Evolutionary conservation across 2,888 invertebrate species (phyloP).

Genomic region (Aleiodes leptofemur): DNA sequence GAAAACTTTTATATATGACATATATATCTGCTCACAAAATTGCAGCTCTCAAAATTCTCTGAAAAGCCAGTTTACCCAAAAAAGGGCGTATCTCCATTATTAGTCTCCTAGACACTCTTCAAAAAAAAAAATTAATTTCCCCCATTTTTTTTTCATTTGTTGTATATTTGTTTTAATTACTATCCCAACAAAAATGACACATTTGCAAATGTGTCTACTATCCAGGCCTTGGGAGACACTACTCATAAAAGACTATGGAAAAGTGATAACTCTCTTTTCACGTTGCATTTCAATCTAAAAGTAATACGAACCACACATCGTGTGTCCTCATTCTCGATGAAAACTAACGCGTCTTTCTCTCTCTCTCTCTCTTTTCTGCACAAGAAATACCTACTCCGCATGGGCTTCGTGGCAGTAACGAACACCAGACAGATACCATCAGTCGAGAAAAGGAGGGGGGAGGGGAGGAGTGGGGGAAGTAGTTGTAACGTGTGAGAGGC

Average conservation of each 20-base stretch:
- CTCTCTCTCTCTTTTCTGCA: background rate
- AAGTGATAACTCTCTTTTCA: constrained; percentile 42
- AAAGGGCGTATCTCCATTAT: too few relatives aligned
- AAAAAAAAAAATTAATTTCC: too few relatives aligned
- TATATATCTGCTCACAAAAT: too few relatives aligned
- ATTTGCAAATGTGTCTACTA: too few relatives aligned
- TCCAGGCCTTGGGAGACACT: too few relatives aligned
- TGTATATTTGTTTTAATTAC: background rate
- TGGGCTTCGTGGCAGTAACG: constrained; percentile 46
- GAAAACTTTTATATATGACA: too few relatives aligned
- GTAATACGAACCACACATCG: background rate
- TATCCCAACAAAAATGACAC: background rate
- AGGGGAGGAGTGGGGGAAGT: constrained; percentile 58
- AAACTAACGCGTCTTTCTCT: constrained; percentile 47
- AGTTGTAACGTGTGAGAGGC: too few relatives aligned
- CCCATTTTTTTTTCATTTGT: background rate
- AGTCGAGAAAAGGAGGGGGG: constrained; percentile 56
- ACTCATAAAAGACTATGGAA: constrained; percentile 21
- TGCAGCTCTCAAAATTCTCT: too few relatives aligned
- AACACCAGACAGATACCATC: constrained; percentile 59
- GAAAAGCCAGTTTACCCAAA: too few relatives aligned
- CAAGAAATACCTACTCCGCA: background rate
- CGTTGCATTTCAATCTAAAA: constrained; percentile 3
- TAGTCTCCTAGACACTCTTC: too few relatives aligned
- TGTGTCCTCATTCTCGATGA: constrained; percentile 44